These are phyloP conservation scores for Mimas tiliae DNA, from an alignment of 2,888 invertebrate species.

Conservation along the genomic window DNA sequence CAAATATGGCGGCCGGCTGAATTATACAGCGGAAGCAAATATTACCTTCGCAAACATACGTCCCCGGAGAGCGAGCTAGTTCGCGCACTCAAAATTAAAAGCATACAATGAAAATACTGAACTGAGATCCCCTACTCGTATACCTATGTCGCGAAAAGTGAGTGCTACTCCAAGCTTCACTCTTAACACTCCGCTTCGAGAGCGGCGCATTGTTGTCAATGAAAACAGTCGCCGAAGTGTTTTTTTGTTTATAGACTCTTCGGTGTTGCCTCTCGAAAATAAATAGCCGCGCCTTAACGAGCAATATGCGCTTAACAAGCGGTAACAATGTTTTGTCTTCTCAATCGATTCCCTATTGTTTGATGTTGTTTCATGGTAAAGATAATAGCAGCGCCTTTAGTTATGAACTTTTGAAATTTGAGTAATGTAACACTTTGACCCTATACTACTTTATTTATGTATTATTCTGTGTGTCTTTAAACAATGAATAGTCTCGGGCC, in stretches of 20 bases:
- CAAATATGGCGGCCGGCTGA: constrained; percentile 86
- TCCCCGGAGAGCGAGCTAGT: constrained; percentile 85
- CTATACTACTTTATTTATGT: not conserved
- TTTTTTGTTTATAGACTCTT: constrained; percentile 83
- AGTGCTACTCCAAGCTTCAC: constrained; percentile 74
- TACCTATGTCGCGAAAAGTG: constrained; percentile 83
- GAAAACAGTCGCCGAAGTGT: constrained; percentile 82
- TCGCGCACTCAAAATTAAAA: constrained; percentile 88
- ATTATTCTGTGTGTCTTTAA: constrained; percentile 2
- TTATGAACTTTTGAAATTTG: not conserved
- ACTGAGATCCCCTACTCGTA: constrained; percentile 72
- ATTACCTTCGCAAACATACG: constrained; percentile 86
- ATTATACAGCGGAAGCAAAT: constrained; percentile 87
- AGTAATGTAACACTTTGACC: not conserved
- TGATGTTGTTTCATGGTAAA: constrained; percentile 59
- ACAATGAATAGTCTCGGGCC: constrained; percentile 12
- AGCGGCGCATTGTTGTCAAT: constrained; percentile 79
- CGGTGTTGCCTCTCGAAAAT: constrained; percentile 83
- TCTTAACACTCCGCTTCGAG: constrained; percentile 74
- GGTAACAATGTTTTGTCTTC: constrained; percentile 76
- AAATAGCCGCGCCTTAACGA: constrained; percentile 78
- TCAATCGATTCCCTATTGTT: constrained; percentile 67
- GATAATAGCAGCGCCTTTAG: constrained; percentile 46
- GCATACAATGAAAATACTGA: constrained; percentile 87
- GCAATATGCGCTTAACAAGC: constrained; percentile 79